Conservation (phyloP, 2,888 invertebrate genomes). For the Podotricha telesiphe region DNA sequence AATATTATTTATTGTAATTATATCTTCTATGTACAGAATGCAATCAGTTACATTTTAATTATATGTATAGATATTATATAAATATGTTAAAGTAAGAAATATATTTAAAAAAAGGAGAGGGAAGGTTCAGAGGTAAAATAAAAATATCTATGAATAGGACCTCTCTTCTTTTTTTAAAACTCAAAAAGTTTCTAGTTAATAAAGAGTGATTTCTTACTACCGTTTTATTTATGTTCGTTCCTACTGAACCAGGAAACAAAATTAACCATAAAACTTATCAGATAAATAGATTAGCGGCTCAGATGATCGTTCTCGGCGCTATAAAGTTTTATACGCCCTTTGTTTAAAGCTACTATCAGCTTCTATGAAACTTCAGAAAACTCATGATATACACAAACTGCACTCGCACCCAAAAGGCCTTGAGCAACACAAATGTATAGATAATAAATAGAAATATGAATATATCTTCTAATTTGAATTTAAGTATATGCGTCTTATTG, state of each 20-base stretch:
- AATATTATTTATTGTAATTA: too few species aligned
- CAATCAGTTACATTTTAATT: too few species aligned
- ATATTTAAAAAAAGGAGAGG: too few species aligned
- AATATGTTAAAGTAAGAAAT: too few species aligned
- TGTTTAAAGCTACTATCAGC: slow-evolving; percentile 17
- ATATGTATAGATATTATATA: too few species aligned
- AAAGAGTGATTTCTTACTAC: neutral
- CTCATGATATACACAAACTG: slow-evolving; percentile 16
- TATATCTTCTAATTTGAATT: slow-evolving; percentile 13
- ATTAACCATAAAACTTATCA: neutral
- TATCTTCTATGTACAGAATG: too few species aligned
- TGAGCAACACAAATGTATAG: slow-evolving; percentile 1
- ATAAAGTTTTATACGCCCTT: slow-evolving; percentile 23
- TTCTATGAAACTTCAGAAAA: slow-evolving; percentile 5
- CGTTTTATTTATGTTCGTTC: neutral
- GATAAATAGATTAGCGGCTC: slow-evolving; percentile 8
- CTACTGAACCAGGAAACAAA: neutral
- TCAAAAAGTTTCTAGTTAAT: neutral
- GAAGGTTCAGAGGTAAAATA: too few species aligned
- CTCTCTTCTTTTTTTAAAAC: too few species aligned
- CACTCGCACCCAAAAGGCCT: slow-evolving; percentile 17
- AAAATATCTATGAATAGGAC: too few species aligned
- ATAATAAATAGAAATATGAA: slow-evolving; percentile 22
- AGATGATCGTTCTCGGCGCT: slow-evolving; percentile 10
- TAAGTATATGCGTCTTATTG: slow-evolving; percentile 2